Conservation (phyloP, 2,888 invertebrate genomes). For the Stramonita haemastoma region DNA sequence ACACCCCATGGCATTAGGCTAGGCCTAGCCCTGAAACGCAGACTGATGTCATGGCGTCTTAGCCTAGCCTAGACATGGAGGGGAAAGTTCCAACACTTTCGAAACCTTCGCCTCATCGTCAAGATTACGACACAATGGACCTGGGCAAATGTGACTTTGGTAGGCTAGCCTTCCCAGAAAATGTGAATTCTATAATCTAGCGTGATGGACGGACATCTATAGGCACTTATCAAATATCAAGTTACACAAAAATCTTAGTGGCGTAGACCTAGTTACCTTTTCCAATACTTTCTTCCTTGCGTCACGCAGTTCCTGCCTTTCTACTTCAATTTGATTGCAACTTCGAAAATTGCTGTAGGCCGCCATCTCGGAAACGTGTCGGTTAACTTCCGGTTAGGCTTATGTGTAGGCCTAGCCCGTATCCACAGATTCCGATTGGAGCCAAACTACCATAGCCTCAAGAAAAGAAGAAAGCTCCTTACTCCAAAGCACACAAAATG, state of each 20-base stretch:
- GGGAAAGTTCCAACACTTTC: too few relatives aligned
- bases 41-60: too few relatives aligned
- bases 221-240: background rate
- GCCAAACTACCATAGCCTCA: background rate
- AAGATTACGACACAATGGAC: background rate
- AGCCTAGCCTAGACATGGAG: too few relatives aligned
- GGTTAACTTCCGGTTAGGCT: background rate
- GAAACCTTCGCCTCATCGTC: too few relatives aligned
- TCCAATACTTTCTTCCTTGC: conserved; percentile 60
- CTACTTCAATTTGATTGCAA: conserved; percentile 55
- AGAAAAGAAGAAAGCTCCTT: background rate
- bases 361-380: conserved; percentile 26
- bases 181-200: too few relatives aligned
- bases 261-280: conserved; percentile 53
- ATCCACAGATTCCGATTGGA: background rate
- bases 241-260: background rate
- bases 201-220: background rate
- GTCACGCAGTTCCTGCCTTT: conserved; percentile 59
- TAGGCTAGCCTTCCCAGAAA: too few relatives aligned
- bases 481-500: background rate
- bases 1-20: too few relatives aligned
- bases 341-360: conserved; percentile 60
- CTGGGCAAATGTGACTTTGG: too few relatives aligned
- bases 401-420: too few relatives aligned
- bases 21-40: too few relatives aligned